Conservation (phyloP, 1,140 invertebrate species). For the Hypsibius dujardini region DNA sequence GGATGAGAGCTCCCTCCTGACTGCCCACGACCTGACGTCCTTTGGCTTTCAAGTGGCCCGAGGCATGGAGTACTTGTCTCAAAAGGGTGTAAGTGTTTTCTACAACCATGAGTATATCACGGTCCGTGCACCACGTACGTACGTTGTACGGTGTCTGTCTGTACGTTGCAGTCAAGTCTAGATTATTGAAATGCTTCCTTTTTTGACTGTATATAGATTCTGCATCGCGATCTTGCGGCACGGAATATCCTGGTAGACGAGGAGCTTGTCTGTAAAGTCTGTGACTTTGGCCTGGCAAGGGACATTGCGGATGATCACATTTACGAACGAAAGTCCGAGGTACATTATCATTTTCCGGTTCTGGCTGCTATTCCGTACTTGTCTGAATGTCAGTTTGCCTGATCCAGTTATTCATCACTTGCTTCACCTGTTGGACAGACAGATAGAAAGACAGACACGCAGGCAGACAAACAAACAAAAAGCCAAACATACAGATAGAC, state of each 20-base stretch:
- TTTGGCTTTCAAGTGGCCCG: conserved; percentile 76
- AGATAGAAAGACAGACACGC: background rate
- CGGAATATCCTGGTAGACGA: conserved; percentile 71
- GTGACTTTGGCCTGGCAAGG: conserved; percentile 78
- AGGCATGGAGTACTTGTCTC: conserved; percentile 76
- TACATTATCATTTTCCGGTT: conserved; percentile 19
- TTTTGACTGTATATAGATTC: conserved; percentile 44
- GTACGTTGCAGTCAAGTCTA: background rate
- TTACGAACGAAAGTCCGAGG: conserved; percentile 77
- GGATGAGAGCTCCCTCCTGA: conserved; percentile 48
- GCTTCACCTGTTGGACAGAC: background rate
- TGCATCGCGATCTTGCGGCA: conserved; percentile 75
- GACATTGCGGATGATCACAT: conserved; percentile 62
- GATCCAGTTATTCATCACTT: background rate
- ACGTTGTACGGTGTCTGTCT: background rate
- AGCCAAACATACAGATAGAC: background rate
- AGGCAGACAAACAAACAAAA: background rate
- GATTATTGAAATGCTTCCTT: background rate
- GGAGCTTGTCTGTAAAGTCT: conserved; percentile 72
- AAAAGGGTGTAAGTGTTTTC: conserved; percentile 49
- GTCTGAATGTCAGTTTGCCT: background rate
- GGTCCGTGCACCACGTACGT: background rate
- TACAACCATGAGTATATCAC: background rate
- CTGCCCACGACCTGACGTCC: conserved; percentile 64
- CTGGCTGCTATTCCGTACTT: background rate